phyloP scores from a whole-genome alignment of 1,140 invertebrate genomes.

The Octopus bimaculoides region DNA sequence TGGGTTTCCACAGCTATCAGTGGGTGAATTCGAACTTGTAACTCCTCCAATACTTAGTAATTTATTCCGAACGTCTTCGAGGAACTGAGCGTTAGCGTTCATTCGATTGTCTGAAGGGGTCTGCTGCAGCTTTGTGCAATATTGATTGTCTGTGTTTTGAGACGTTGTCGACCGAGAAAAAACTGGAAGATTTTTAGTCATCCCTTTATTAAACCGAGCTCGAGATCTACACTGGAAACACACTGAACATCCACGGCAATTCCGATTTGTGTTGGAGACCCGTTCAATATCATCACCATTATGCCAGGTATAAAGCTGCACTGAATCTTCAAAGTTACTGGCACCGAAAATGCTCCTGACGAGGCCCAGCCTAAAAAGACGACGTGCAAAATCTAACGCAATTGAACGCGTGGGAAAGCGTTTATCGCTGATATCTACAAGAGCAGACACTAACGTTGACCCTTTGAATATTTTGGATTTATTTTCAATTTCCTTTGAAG shows the following conservation, averaged over 20 bases:
- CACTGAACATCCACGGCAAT: background rate
- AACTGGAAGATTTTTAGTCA: too few relatives aligned
- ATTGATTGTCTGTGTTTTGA: too few relatives aligned
- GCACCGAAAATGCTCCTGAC: conserved; percentile 42
- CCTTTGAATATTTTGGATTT: conserved; percentile 42
- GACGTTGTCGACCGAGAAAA: too few relatives aligned
- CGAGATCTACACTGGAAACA: background rate
- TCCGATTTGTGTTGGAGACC: background rate
- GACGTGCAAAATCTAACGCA: conserved; percentile 40
- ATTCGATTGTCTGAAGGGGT: background rate
- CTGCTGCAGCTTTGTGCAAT: background rate
- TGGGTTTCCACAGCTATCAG: too few relatives aligned
- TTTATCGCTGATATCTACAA: conserved; percentile 36
- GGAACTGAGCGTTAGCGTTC: background rate
- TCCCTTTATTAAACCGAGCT: too few relatives aligned
- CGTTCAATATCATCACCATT: conserved; percentile 27
- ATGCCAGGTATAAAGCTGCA: conserved; percentile 46
- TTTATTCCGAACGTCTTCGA: background rate
- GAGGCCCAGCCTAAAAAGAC: conserved; percentile 42
- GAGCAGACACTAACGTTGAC: conserved; percentile 38
- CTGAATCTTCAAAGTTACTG: conserved; percentile 46
- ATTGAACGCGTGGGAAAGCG: conserved; percentile 37
- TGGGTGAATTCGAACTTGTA: too few relatives aligned
- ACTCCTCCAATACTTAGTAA: background rate
- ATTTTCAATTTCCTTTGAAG: background rate